Base-by-base conservation (phyloP, 2,797 vertebrate genomes). In the Eulemur mongoz region DNA sequence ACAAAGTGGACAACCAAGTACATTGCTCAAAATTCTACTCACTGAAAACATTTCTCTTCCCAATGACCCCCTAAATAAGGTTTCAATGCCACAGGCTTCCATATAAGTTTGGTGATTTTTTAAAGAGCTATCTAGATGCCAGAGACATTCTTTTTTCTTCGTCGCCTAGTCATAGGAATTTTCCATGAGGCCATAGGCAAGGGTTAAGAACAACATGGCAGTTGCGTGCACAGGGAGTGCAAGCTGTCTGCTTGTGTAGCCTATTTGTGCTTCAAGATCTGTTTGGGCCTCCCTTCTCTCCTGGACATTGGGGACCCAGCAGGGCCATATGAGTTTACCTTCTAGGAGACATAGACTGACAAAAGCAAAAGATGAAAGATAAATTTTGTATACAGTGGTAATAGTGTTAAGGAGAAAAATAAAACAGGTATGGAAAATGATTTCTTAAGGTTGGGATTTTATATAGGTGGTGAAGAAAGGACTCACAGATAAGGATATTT, bases 221-320 rank as follows among this genome's bases (percentile, higher is more conserved):
- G 27, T 20, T 30, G 7, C 1, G 0, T 3, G 17, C 13, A 25
- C 3, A 27, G 79, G 22, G 18, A 22, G 32, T 7, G 1, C 22
- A 17, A 59, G 14, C 57, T 30, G 43, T 7, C 79, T 38, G 67
- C 25, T 59, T 35, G 8, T 14, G 50, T 25, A 45, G 9, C 8
- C 35, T n/a, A 11, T 18, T 40, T 20, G 1, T 57, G 65, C 32
- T 22, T 76, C 7, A 17, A 8, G 17, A 59, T 40, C 27, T 75
- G 5, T 4, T 2, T 63, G 45, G 50, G 76, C 17, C 40, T 25
- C 4, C 25, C 14, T 20, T 12, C 20, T 57, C 20, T 73, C 38
- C 17, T 1, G 23, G 43, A 50, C 7, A 11, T 7, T 57, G 12
- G 35, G 0, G 2, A 81, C 72, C 43, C 7, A 48, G 27, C n/a